Evolutionary conservation across 2,888 invertebrate species (phyloP), one percentile per base, ranked within the genome.

Genomic region (Leptinotarsa rubiginosa): DNA sequence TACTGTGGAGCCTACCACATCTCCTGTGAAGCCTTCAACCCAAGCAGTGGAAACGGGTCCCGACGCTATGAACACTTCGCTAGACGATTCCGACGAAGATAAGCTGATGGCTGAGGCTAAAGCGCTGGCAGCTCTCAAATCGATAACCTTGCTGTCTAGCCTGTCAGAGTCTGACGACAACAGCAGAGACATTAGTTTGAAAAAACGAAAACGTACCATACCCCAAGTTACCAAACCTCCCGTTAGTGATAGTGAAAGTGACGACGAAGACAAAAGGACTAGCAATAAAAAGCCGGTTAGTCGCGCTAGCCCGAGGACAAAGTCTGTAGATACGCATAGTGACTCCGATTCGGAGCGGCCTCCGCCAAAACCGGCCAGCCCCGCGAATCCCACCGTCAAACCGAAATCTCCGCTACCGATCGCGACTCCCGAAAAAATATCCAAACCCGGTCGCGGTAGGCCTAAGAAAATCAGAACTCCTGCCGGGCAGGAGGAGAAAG

Each of bases 141-240:
- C 83, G 18, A 82, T 85, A 65, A 86, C 87, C 15, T 88, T 92
- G 75, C 87, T 92, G 74, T 92, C 92, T 78, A 91, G 91, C 83
- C 86, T 92, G 78, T 92, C 92, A 5, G 92, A 92, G 79, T 77
- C 79, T 3, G 80, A 80, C 25, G 75, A 76, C 56, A 77, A 85
- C 79, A 76, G 77, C 75, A 70, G 84, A 83, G 78, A 84, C 82
- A 77, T 64, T 56, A 68, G 72, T 31, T 20, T 74, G 22, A 82
- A 79, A 76, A 76, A 74, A 59, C 77, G 79, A 47, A 77, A 74
- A 59, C 77, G 70, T 69, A 74, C 75, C 75, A 62, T 70, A 54
- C 69, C 79, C 77, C 71, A 80, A 81, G 81, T 81, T 81, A 81
- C 82, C 81, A 82, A 81, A 75, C 77, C 76, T 72, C 71, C 70